A percentile compares a stretch with the other conserved stretches of the same genome.
phyloP scores from a whole-genome alignment of 2,888 invertebrate species.

The Eupithecia inturbata region DNA sequence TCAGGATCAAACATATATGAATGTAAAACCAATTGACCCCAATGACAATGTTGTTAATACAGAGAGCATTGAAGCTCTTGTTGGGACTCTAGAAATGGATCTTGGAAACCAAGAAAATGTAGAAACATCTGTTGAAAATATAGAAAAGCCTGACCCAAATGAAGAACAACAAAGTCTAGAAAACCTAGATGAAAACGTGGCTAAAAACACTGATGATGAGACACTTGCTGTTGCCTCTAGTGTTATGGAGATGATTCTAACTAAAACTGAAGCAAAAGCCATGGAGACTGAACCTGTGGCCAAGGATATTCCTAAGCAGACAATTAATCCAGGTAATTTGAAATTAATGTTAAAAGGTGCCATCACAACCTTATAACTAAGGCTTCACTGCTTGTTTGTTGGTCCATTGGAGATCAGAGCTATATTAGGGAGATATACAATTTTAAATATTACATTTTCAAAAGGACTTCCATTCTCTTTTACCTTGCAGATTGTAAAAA shows the following conservation, averaged over 20 bases:
- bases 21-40: conserved; percentile 8
- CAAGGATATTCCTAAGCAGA: conserved; percentile 47
- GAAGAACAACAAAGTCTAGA: conserved; percentile 11
- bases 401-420: too few species aligned
- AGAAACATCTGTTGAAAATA: not conserved
- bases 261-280: conserved; percentile 61
- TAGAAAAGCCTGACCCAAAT: conserved; percentile 24
- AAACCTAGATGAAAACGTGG: conserved; percentile 25
- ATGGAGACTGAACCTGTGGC: conserved; percentile 46
- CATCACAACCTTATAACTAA: too few species aligned
- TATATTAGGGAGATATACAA: too few species aligned
- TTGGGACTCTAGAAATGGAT: conserved; percentile 13
- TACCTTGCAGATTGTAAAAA: not conserved
- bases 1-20: conserved; percentile 13
- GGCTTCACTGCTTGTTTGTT: too few species aligned
- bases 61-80: conserved; percentile 20
- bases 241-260: conserved; percentile 71
- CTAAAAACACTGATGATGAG: conserved; percentile 44
- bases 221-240: conserved; percentile 60
- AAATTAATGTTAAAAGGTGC: not conserved
- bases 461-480: not conserved
- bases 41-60: conserved; percentile 10
- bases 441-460: too few species aligned
- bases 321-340: conserved; percentile 23
- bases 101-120: conserved; percentile 5